Evolutionary conservation across 2,113 vertebrate genomes (phyloP), one percentile per base, ranked within the genome.

Genomic region (Nesoenas mayeri): DNA sequence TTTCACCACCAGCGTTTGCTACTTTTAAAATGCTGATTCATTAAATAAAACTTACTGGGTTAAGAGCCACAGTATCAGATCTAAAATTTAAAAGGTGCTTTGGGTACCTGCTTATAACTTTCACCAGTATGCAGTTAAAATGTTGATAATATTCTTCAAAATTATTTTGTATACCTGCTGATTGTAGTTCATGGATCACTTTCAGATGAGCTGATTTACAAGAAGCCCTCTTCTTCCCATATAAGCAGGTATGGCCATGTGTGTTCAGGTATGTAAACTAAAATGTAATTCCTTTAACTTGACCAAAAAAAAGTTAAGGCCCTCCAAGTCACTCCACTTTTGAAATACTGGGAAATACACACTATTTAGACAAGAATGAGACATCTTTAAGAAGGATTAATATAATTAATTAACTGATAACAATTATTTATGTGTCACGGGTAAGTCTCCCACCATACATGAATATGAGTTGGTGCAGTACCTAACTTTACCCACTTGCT

Each of bases 1-100:
- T 89, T 94, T 83, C 56, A 79, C 22, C 51, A 54, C 19, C 47
- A 88, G 65, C 6, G 1, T 25, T 73, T 61, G 51, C 36, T 90
- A 51, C 62, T 85, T 85, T 73, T n/a, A 24, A 91, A 95, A 91
- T 78, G 90, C 85, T 96, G 88, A 94, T 69, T 94, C 85, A 91
- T 73, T 77, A 89, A 79, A 83, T 64, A 90, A 66, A 73, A 12
- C 22, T 70, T 70, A 82, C 64, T 73, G 56, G 62, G 75, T 82
- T 80, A 93, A 93, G 31, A 89, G 66, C 21, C 62, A 65, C 61
- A 44, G 22, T 60, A 80, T 54, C 56, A 89, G 54, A 93, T 66
- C 40, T 56, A 73, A 91, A 56, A 17, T 32, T 40, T 29, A 17
- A 56, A 90, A 93, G 36, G 28, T 21, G 3, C 25, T 54, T 24